Percentiles rank a stretch among this genome's conserved stretches.
These are phyloP conservation scores for Silurus glanis DNA, from an alignment of 2,113 vertebrate species.

Conservation along the genomic window DNA sequence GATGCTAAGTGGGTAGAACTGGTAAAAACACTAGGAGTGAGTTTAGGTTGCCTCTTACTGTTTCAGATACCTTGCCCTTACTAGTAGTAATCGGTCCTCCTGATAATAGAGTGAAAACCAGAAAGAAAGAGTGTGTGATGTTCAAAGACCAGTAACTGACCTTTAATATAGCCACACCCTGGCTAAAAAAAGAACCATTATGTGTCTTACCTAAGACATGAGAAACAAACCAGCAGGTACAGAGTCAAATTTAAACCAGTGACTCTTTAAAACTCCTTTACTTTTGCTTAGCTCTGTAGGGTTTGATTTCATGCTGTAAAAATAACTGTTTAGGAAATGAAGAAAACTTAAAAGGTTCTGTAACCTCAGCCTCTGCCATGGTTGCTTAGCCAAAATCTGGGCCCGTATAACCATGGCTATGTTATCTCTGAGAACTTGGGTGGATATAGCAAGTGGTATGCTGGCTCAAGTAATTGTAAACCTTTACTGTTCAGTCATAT, in stretches of 20 bases:
- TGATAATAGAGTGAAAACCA: conserved; percentile 46
- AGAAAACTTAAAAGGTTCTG: conserved; percentile 38
- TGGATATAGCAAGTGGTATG: conserved; percentile 26
- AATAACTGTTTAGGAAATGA: conserved; percentile 22
- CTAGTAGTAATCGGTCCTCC: conserved; percentile 14
- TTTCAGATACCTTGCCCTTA: conserved; percentile 21
- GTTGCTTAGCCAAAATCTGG: conserved; percentile 36
- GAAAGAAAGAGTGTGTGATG: conserved; percentile 11
- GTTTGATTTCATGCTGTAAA: neutral
- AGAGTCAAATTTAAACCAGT: neutral
- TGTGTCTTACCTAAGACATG: neutral
- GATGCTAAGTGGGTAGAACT: conserved; percentile 29
- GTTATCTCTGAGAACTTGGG: conserved; percentile 39
- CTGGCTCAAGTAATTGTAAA: conserved; percentile 38
- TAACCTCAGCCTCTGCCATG: conserved; percentile 40
- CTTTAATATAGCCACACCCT: neutral
- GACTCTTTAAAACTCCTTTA: neutral
- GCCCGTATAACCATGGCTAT: conserved; percentile 18
- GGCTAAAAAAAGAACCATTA: neutral
- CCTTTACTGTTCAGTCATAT: conserved; percentile 20
- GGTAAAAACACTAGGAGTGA: conserved; percentile 36
- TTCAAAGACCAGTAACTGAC: neutral
- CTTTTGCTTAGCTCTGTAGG: neutral
- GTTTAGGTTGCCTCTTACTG: conserved; percentile 45
- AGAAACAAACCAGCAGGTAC: neutral